Conservation (phyloP, 2,888 invertebrate species). For the Aplocera efformata region DNA sequence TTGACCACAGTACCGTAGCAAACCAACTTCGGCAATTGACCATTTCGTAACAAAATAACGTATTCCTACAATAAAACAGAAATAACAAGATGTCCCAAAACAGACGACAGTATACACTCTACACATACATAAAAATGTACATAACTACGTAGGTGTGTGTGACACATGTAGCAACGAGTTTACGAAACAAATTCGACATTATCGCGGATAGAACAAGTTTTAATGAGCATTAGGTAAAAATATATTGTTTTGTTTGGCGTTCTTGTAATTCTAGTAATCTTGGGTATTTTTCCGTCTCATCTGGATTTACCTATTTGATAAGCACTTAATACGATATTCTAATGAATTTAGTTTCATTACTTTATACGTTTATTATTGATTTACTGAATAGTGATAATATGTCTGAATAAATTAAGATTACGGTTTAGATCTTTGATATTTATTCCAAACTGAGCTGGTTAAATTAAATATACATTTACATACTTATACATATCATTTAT, state of each 20-base stretch:
- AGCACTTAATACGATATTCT: too few species aligned
- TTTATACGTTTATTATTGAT: too few species aligned
- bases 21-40: conserved; percentile 65
- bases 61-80: conserved; percentile 78
- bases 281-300: conserved; percentile 17
- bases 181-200: conserved; percentile 28
- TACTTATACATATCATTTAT: too few species aligned
- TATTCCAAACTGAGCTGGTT: too few species aligned
- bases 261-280: conserved; percentile 33
- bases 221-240: conserved; percentile 32
- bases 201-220: conserved; percentile 36
- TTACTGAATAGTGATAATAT: too few species aligned
- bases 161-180: conserved; percentile 26
- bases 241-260: conserved; percentile 32
- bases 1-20: conserved; percentile 58
- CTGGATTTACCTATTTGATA: conserved; percentile 3
- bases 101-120: conserved; percentile 31
- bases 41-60: conserved; percentile 69
- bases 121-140: conserved; percentile 14
- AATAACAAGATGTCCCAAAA: conserved; percentile 68
- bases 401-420: too few species aligned
- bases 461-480: too few species aligned
- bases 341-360: too few species aligned
- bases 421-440: too few species aligned
- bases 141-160: conserved; percentile 4